Percentiles rank a stretch among this genome's conserved stretches.
Conservation (phyloP, 1,140 invertebrate species). For the Cherax destructor region DNA sequence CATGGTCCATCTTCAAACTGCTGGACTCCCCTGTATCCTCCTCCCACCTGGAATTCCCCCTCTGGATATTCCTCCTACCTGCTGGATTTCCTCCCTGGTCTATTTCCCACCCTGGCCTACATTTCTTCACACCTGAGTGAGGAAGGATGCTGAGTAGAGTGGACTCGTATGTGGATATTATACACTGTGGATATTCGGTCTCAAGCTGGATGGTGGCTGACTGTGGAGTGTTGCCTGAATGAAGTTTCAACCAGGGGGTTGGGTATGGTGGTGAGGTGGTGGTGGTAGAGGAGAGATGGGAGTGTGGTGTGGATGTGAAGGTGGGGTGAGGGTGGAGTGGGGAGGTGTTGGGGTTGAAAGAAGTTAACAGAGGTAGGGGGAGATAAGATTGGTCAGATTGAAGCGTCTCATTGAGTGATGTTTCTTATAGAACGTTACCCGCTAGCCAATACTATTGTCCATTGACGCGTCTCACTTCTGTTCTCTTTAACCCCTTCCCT, state of each 20-base stretch:
- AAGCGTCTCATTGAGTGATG: no score
- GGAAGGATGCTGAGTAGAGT: not conserved
- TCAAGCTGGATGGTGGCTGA: not conserved
- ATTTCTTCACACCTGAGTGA: not conserved
- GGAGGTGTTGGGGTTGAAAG: not conserved
- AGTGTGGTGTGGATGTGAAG: not conserved
- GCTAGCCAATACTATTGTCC: slow-evolving; percentile 36
- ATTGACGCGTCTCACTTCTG: slow-evolving; percentile 38
- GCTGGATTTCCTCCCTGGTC: not conserved
- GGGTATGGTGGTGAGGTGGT: no score
- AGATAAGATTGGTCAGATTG: no score
- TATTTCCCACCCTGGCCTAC: not conserved
- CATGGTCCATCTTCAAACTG: no score
- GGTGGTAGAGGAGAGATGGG: not conserved
- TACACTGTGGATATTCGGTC: no score
- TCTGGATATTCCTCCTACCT: not conserved
- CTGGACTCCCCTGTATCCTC: no score
- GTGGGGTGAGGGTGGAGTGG: not conserved
- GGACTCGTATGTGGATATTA: no score
- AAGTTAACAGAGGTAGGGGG: no score
- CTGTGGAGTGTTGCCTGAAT: no score
- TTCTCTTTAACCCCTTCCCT: slow-evolving; percentile 26
- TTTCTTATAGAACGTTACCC: slow-evolving; percentile 28
- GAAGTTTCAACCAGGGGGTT: no score
- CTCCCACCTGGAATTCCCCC: no score